Conservation (phyloP, 2,888 invertebrate species). For the Baccha elongata region DNA sequence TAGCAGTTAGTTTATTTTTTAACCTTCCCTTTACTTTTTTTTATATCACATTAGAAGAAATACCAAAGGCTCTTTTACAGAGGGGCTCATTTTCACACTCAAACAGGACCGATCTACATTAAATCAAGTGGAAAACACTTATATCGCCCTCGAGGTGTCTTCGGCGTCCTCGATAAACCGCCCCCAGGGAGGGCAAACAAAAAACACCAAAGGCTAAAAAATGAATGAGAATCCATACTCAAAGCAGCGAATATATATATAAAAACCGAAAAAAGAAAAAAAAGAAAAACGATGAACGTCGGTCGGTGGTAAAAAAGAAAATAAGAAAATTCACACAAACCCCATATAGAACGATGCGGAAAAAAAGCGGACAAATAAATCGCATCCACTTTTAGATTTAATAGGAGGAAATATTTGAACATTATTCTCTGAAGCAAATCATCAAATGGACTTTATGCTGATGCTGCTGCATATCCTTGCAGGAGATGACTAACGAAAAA, state of each 20-base stretch:
- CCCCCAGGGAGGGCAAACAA: not conserved
- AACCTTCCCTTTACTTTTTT: conserved; percentile 19
- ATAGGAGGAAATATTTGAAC: conserved; percentile 68
- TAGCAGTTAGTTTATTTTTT: conserved; percentile 46
- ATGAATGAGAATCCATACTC: conserved; percentile 29
- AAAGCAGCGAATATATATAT: conserved; percentile 3
- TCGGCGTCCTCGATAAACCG: conserved; percentile 31
- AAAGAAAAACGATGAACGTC: conserved; percentile 11
- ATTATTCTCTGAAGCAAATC: conserved; percentile 65
- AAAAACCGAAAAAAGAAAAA: conserved; percentile 4
- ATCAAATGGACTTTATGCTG: conserved; percentile 51
- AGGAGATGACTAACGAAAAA: conserved; percentile 21
- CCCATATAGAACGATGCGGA: conserved; percentile 6
- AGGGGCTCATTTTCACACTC: conserved; percentile 9
- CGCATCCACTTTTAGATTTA: conserved; percentile 66
- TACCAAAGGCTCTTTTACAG: not conserved
- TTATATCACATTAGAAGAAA: conserved; percentile 1
- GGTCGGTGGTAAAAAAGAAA: conserved; percentile 14
- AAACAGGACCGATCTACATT: conserved; percentile 48
- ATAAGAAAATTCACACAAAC: conserved; percentile 13
- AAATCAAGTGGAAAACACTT: conserved; percentile 69
- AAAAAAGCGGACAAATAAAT: conserved; percentile 55
- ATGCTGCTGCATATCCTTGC: conserved; percentile 35
- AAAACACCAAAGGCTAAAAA: conserved; percentile 20
- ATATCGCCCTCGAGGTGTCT: conserved; percentile 56